Evolutionary conservation across 2,113 vertebrate genomes (phyloP), one percentile per base, ranked within the genome.

Genomic region (Tyto alba): DNA sequence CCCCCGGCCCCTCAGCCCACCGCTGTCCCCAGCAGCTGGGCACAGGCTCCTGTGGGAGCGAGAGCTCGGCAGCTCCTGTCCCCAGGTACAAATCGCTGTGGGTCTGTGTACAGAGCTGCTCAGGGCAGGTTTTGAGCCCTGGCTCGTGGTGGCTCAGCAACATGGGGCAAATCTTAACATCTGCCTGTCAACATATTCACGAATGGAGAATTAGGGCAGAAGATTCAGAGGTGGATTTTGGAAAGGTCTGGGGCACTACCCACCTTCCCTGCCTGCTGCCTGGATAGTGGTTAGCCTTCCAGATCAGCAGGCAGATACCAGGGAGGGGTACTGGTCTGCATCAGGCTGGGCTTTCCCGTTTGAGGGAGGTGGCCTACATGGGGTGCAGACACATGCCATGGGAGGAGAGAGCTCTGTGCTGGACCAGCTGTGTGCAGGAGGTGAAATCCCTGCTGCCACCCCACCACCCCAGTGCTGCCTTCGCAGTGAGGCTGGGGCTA

Each of bases 221-320:
- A 55, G 50, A 23, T 20, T 40, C 53, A 41, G 40, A 30, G 47
- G 22, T 0, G 17, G 79, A 26, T 45, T 52, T 45, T 2, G 3
- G 50, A 55, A 41, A 36, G 69, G 41, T 27, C 36, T 11, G 62
- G 19, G 45, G 19, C 53, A 75, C 38, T 22, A 1, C 20, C 53
- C 3, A 0, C 36, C 43, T 12, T 22, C 30, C 20, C 77, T 32
- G 34, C 43, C 40, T 17, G 20, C 74, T 23, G 47, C 55, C 57
- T 21, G 41, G 57, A 7, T 8, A 20, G 25, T 0, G 0, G 34
- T 11, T 19, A 23, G 20, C 57, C 69, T 9, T 34, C 0, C 3
- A 22, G 52, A 25, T 41, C 5, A 3, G 22, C 2, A 1, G 11
- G 25, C 48, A 55, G 67, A 2, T 16, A 34, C 13, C n/a, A 4